Conservation (phyloP, 2,113 vertebrate genomes). For the Hepsetus odoe region DNA sequence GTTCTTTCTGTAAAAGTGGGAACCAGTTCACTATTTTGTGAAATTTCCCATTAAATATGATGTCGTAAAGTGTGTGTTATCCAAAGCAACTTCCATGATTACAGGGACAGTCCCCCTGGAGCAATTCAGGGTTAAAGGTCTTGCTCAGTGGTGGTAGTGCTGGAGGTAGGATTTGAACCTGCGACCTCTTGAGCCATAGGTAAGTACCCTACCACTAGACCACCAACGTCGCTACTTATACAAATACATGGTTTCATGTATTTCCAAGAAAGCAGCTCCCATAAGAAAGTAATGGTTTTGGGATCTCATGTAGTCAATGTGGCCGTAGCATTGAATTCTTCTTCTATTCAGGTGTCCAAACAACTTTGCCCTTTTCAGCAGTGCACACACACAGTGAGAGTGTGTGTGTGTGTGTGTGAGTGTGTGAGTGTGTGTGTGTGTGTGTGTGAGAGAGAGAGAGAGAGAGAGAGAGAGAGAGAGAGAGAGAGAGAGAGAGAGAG, state of each 20-base stretch:
- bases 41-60: neutral
- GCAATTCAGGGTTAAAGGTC: too few species aligned
- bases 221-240: neutral
- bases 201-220: too few species aligned
- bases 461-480: constrained; percentile 15
- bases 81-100: too few species aligned
- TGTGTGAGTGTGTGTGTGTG: neutral
- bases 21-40: neutral
- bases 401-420: neutral
- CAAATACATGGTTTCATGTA: neutral
- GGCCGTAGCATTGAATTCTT: neutral
- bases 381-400: constrained; percentile 12
- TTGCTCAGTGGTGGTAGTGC: too few species aligned
- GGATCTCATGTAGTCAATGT: neutral
- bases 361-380: constrained; percentile 15
- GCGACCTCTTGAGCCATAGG: too few species aligned
- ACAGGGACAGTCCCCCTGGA: too few species aligned
- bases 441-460: constrained; percentile 8
- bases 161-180: too few species aligned
- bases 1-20: neutral
- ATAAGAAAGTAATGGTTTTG: neutral
- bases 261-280: neutral
- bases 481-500: neutral
- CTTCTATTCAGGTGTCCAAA: neutral
- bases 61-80: constrained; percentile 6